A percentile compares a stretch with the other conserved stretches of the same genome.
Evolutionary conservation across 2,797 vertebrate genomes (phyloP).

Genomic region (Gallirallus australis): DNA sequence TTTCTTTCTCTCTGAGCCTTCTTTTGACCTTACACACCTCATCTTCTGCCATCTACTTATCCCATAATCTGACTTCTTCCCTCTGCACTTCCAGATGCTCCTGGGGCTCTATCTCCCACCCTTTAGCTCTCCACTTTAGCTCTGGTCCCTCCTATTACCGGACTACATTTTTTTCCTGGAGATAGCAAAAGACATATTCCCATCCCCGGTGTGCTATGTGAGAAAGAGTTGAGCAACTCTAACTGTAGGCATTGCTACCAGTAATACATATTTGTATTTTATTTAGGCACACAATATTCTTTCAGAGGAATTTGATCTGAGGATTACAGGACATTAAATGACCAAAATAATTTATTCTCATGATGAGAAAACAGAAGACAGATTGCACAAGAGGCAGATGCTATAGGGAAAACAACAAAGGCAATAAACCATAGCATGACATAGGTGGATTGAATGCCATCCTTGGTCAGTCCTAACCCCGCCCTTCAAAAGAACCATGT

Average conservation of each 20-base stretch:
- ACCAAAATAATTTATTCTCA: background rate
- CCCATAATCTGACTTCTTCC: background rate
- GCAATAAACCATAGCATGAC: background rate
- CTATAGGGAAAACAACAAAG: background rate
- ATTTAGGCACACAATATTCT: background rate
- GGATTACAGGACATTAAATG: conserved; percentile 6
- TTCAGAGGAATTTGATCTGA: conserved; percentile 6
- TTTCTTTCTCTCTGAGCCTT: background rate
- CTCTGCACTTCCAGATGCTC: background rate
- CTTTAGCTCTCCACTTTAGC: background rate
- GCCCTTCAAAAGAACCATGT: background rate
- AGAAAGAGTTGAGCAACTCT: background rate
- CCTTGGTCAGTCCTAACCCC: background rate
- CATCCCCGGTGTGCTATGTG: background rate
- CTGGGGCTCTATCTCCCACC: background rate
- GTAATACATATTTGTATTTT: background rate
- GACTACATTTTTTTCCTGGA: background rate
- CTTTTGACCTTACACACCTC: background rate
- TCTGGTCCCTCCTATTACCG: background rate
- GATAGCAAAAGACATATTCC: background rate
- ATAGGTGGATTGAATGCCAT: background rate
- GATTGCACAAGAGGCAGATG: conserved; percentile 6
- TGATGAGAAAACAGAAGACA: conserved; percentile 3
- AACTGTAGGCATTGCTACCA: background rate
- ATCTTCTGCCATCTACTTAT: background rate